phyloP scores from a whole-genome alignment of 2,888 invertebrate genomes.

The Cheiracanthium punctorium region DNA sequence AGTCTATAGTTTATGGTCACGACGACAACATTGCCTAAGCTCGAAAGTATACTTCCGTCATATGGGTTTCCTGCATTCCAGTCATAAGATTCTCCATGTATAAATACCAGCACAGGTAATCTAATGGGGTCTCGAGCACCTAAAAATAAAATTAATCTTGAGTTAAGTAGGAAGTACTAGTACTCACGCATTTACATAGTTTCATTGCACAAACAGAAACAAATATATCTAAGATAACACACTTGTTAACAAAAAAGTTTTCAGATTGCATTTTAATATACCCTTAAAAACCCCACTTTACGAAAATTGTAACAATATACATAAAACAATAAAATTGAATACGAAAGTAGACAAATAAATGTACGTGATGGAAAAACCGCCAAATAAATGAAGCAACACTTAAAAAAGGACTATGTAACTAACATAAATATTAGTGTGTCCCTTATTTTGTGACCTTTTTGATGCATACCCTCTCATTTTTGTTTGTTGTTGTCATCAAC shows the following conservation, averaged over 20 bases:
- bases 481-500: no score
- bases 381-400: no score
- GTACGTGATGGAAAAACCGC: no score
- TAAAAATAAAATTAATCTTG: not conserved
- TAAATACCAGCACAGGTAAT: slow-evolving; percentile 88
- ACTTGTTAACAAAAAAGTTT: no score
- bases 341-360: no score
- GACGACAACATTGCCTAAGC: slow-evolving; percentile 89
- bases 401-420: no score
- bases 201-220: not conserved
- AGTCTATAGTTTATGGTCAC: slow-evolving; percentile 97
- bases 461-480: no score
- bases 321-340: no score
- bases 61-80: slow-evolving; percentile 91
- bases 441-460: no score
- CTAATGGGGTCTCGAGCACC: slow-evolving; percentile 43
- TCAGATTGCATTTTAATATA: no score
- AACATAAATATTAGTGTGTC: no score
- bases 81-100: slow-evolving; percentile 96
- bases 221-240: not conserved
- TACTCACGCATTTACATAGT: not conserved
- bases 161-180: not conserved
- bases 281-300: not conserved
- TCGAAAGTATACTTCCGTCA: slow-evolving; percentile 89
- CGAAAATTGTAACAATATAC: not conserved